Percentiles rank a stretch among this genome's conserved stretches.
Conservation (phyloP, 2,113 vertebrate genomes). For the Upupa epops region DNA sequence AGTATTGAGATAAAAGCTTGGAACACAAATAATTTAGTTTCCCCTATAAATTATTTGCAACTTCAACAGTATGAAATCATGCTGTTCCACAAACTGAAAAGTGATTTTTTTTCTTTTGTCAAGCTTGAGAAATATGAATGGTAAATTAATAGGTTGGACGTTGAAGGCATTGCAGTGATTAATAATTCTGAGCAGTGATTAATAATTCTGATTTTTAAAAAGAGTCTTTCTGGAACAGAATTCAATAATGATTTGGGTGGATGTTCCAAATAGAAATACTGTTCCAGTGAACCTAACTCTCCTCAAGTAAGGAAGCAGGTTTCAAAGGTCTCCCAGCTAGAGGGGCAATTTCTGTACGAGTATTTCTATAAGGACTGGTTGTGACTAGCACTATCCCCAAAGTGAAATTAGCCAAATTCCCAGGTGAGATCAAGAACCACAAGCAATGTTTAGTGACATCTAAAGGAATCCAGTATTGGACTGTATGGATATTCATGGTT, state of each 20-base stretch:
- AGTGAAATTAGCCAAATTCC: background rate
- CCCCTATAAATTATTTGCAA: background rate
- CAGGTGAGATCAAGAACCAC: background rate
- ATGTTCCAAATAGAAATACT: background rate
- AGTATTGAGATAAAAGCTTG: background rate
- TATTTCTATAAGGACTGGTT: background rate
- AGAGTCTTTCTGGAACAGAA: background rate
- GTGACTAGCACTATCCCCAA: background rate
- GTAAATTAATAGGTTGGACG: background rate
- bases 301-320: background rate
- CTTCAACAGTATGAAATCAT: background rate
- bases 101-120: background rate
- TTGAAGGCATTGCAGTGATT: background rate
- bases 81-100: background rate
- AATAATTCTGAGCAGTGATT: background rate
- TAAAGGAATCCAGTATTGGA: background rate
- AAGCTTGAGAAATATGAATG: background rate
- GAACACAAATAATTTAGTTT: background rate
- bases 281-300: background rate
- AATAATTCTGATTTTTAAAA: background rate
- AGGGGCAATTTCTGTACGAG: background rate
- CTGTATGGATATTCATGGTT: background rate
- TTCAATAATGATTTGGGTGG: background rate
- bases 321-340: background rate
- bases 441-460: background rate